Evolutionary conservation across 2,888 invertebrate species (phyloP).

Genomic region (Epistrophe grossulariae): DNA sequence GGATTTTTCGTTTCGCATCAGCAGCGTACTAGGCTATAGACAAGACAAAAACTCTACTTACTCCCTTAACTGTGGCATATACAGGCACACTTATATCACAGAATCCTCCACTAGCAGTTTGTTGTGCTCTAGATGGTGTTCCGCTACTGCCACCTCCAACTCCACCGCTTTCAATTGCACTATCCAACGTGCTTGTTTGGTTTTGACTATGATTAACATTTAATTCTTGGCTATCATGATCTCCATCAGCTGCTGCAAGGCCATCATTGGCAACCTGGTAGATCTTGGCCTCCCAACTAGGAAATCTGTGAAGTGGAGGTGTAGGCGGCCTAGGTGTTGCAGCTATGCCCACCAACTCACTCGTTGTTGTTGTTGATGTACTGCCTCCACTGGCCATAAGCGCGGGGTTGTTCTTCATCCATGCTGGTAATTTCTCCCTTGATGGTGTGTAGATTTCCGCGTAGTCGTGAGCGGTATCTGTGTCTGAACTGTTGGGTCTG

Average conservation of each 20-base stretch:
- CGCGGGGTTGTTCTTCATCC: constrained; percentile 85
- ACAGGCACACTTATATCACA: constrained; percentile 97
- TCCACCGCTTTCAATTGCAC: constrained; percentile 74
- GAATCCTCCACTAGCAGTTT: constrained; percentile 89
- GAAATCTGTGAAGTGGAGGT: constrained; percentile 95
- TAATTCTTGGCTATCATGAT: constrained; percentile 81
- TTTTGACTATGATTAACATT: constrained; percentile 78
- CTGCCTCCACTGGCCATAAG: constrained; percentile 85
- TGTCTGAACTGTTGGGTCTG: constrained; percentile 86
- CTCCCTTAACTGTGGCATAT: constrained; percentile 97
- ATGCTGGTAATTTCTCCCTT: constrained; percentile 88
- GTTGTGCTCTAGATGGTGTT: constrained; percentile 82
- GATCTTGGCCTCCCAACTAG: constrained; percentile 98
- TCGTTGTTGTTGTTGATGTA: constrained; percentile 84
- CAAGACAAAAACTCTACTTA: constrained; percentile 80
- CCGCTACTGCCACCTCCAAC: constrained; percentile 82
- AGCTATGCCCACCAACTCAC: constrained; percentile 80
- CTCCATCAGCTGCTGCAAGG: constrained; percentile 83
- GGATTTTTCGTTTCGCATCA: too few relatives aligned
- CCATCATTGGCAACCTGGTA: constrained; percentile 92
- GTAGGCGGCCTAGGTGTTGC: constrained; percentile 89
- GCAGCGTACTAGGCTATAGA: too few relatives aligned
- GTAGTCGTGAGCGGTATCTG: constrained; percentile 91
- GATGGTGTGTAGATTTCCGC: constrained; percentile 97
- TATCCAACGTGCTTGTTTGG: constrained; percentile 80